Evolutionary conservation across 1,140 invertebrate genomes (phyloP).

Genomic region (Luehdorfia chinensis): DNA sequence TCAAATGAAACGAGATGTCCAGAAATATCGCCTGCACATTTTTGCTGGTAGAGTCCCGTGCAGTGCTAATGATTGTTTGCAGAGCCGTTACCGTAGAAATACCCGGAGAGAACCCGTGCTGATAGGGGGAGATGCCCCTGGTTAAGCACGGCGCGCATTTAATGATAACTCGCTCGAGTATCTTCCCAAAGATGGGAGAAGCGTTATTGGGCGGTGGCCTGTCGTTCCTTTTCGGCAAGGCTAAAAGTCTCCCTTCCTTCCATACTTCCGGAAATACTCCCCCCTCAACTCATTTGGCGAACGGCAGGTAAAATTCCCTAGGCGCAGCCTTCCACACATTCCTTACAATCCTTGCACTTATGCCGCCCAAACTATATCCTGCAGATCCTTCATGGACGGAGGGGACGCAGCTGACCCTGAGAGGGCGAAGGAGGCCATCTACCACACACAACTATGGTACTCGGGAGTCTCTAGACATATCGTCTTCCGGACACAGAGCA

Average conservation of each 20-base stretch:
- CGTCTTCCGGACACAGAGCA: neutral
- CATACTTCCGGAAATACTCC: slow-evolving; percentile 46
- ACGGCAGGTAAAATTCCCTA: too few species aligned
- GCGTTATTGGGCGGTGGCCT: neutral
- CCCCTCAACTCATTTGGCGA: slow-evolving; percentile 28
- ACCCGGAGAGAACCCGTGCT: neutral
- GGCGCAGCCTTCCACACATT: slow-evolving; percentile 11
- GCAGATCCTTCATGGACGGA: neutral
- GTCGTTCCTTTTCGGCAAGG: slow-evolving; percentile 38
- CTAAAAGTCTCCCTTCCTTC: slow-evolving; percentile 47
- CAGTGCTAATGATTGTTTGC: neutral
- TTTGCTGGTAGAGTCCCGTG: neutral
- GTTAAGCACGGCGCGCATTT: neutral
- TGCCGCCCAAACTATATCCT: neutral
- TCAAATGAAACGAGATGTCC: neutral
- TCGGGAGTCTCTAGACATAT: neutral
- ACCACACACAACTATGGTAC: neutral
- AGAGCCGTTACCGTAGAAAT: neutral
- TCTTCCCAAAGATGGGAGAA: neutral
- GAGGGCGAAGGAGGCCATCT: neutral
- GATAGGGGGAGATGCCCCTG: neutral
- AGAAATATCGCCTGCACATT: neutral
- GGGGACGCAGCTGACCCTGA: neutral
- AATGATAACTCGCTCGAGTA: neutral
- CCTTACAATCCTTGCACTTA: slow-evolving; percentile 24